Conservation (phyloP, 2,888 invertebrate genomes). For the Seira sanloemensis region DNA sequence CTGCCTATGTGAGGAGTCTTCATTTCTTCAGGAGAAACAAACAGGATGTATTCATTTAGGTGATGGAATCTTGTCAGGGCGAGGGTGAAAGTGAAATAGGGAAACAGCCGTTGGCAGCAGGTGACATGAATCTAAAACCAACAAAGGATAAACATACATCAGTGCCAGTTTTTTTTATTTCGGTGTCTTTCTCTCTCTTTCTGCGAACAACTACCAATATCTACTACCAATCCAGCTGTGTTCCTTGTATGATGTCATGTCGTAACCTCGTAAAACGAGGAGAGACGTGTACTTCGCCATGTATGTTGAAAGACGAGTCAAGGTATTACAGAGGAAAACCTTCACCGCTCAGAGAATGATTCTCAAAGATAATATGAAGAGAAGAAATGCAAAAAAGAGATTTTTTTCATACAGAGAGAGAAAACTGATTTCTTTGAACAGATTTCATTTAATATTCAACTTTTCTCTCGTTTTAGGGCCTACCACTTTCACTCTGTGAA, state of each 20-base stretch:
- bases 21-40: background rate
- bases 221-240: conserved; percentile 50
- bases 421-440: background rate
- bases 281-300: background rate
- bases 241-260: conserved; percentile 29
- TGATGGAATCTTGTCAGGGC: conserved; percentile 28
- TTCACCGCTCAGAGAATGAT: background rate
- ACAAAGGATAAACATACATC: conserved; percentile 29
- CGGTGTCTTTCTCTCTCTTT: background rate
- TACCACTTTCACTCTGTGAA: background rate
- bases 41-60: conserved; percentile 38
- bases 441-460: conserved; percentile 37
- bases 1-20: background rate
- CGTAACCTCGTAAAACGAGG: conserved; percentile 36
- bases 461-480: background rate
- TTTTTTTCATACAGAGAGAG: background rate
- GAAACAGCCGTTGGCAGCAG: conserved; percentile 52
- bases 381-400: background rate
- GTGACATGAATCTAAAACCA: conserved; percentile 60
- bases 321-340: background rate
- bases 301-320: background rate
- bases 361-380: background rate
- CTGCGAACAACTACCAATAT: background rate
- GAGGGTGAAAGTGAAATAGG: conserved; percentile 27
- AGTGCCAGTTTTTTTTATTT: background rate